A percentile compares a stretch with the other conserved stretches of the same genome.
phyloP scores from a whole-genome alignment of 2,797 vertebrate genomes.

The Eupleurogrammus muticus region DNA sequence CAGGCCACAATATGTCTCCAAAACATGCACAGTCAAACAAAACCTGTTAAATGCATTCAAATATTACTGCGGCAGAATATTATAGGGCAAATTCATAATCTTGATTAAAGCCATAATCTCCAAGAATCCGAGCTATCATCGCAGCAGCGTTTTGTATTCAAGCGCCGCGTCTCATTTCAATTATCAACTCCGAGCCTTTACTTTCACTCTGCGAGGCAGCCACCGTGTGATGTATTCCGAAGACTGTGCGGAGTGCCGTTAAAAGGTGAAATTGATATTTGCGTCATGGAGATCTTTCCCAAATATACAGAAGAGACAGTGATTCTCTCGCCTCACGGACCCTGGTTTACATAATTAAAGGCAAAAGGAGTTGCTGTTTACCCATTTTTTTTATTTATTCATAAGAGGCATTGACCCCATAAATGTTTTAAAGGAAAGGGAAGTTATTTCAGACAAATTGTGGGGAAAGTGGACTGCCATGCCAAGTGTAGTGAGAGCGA shows the following conservation, averaged over 20 bases:
- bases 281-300: background rate
- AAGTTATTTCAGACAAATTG: constrained; percentile 16
- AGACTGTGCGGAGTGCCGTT: constrained; percentile 22
- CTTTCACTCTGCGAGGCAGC: background rate
- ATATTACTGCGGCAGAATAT: background rate
- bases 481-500: background rate
- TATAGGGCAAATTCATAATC: background rate
- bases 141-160: background rate
- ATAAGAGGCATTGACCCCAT: background rate
- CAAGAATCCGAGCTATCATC: background rate
- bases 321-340: background rate
- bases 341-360: constrained; percentile 23
- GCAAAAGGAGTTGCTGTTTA: constrained; percentile 19
- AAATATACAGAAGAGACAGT: background rate
- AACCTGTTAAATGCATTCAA: background rate
- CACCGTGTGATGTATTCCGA: constrained; percentile 18
- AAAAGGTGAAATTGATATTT: constrained; percentile 6
- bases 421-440: constrained; percentile 5
- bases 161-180: background rate
- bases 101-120: background rate
- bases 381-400: constrained; percentile 5
- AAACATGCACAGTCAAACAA: background rate
- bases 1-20: too few relatives aligned
- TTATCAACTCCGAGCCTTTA: background rate
- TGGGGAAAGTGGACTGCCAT: constrained; percentile 3